Base-by-base conservation (phyloP, 2,797 vertebrate species). In the Stomatorhinus walkeri region DNA sequence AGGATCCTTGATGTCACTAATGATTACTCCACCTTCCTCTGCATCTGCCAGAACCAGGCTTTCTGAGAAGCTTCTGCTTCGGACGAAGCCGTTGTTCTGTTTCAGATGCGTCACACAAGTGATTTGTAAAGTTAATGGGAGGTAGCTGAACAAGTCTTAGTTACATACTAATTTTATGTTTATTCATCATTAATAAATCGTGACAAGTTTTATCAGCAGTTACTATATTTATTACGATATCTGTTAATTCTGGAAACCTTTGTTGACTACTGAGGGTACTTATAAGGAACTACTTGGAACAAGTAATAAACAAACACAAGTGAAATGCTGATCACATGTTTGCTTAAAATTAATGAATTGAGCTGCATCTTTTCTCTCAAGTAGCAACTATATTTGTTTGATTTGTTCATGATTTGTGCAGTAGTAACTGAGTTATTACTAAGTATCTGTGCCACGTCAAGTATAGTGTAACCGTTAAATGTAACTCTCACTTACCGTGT, bases 21-120 rank as follows among this genome's bases (percentile, higher is more conserved):
- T 87, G 24, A 92, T 12, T 1, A 92, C 92, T 49, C 93, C 90
- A 0, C 94, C 94, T 85, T 89, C 64, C 0, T 89, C 92, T 0
- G 92, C 88, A 88, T 91, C 91, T 2, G 92, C 94, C 59, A 95
- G 90, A 68, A 92, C 36, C 40, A 94, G 89, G 86, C 89, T 90
- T 46, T 93, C 92, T 5, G 93, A 93, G 79, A 94, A 88, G 51
- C 72, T 54, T n/a, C 85, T 68, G 22, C 46, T 90, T 52, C 88
- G 89, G 16, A 48, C 87, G 91, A 93, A 90, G 19, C 24, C 88
- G 0, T 90, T 94, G 94, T 96, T 89, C 83, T 40, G 87, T 1
- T 68, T 28, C 61, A 68, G 61, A 68, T 68, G 61, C 32, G 61
- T 68, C 61, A 85, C 32, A 84, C 68, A 28, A 36, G 10, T 46